Evolutionary conservation across 2,888 invertebrate genomes (phyloP), one percentile per base, ranked within the genome.

Genomic region (Carcina quercana): DNA sequence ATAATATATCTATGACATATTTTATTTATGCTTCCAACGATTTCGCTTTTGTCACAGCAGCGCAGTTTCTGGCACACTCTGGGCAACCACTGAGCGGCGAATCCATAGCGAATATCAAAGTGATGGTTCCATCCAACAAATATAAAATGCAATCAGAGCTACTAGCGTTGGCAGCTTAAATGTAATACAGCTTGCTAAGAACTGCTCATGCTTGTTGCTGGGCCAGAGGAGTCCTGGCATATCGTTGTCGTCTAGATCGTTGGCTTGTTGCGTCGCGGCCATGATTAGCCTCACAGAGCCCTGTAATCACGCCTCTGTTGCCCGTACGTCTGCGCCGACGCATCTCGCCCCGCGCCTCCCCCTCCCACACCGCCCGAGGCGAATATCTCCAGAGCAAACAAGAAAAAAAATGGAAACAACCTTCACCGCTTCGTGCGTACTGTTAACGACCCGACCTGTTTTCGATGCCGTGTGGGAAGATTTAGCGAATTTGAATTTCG

Each of bases 401-500:
- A 61, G 73, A 54, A 74, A 76, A 73, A 70, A 52, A 55, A 50
- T 54, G 59, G 59, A 50, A 60, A 57, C 59, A 65, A 51, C 56
- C 56, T 58, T 62, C 53, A 47, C 52, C 49, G 40, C 41, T 37
- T 50, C 50, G 40, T 41, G 47, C 60, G 73, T 70, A 65, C 73
- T 68, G 79, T 79, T 80, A 80, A 82, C 79, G 78, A 82, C 66
- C 64, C 68, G 72, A 71, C 72, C 73, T 67, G 75, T 79, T 78
- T 70, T 71, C 72, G 67, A 61, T 60, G 61, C 67, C 54, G 71
- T 80, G 78, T 82, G 82, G 78, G 82, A 82, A 82, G 80, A 78
- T 79, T 82, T 82, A 78, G 82, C 82, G 76, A 82, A 83, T 83
- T 83, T 82, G 78, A 82, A 79, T 79, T 78, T 76, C 75, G 79